A percentile compares a stretch with the other conserved stretches of the same genome.
Conservation (phyloP, 2,888 invertebrate genomes). For the Drosophila siamana region DNA sequence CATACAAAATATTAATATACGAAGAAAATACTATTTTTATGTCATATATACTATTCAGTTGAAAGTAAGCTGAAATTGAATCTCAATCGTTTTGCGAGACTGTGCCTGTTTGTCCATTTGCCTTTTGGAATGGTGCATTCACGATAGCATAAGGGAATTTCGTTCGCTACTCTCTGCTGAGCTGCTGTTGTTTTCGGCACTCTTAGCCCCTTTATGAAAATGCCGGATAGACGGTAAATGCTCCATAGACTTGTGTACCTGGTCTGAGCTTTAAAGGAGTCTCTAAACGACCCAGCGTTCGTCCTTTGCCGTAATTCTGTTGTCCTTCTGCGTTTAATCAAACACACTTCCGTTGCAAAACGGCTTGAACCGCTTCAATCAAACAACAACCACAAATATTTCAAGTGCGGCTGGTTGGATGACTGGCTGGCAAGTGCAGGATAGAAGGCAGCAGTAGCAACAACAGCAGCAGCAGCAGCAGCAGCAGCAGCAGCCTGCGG, state of each 20-base stretch:
- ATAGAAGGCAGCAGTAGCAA: too few relatives aligned
- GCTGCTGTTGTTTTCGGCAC: constrained; percentile 7
- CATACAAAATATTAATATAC: too few relatives aligned
- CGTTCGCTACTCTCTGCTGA: background rate
- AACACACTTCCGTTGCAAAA: constrained; percentile 80
- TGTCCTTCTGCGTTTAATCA: constrained; percentile 79
- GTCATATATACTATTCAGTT: too few relatives aligned
- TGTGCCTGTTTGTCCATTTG: background rate
- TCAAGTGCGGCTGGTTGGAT: constrained; percentile 74
- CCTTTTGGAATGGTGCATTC: background rate
- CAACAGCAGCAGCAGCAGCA: constrained; percentile 12
- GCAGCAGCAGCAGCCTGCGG: background rate
- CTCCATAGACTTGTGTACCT: constrained; percentile 51
- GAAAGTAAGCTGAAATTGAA: background rate
- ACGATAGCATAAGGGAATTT: background rate
- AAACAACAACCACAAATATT: constrained; percentile 81
- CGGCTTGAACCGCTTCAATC: constrained; percentile 80
- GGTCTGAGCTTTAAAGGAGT: constrained; percentile 65
- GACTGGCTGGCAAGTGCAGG: constrained; percentile 68
- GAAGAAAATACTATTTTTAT: too few relatives aligned
- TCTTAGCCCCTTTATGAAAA: constrained; percentile 12
- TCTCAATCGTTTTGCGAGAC: background rate
- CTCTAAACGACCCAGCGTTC: constrained; percentile 20
- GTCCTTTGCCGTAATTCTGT: constrained; percentile 41
- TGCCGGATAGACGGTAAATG: background rate